Percentiles rank a stretch among this genome's conserved stretches.
Conservation (phyloP, 2,888 invertebrate species). For the Hirtodrosophila duncani region DNA sequence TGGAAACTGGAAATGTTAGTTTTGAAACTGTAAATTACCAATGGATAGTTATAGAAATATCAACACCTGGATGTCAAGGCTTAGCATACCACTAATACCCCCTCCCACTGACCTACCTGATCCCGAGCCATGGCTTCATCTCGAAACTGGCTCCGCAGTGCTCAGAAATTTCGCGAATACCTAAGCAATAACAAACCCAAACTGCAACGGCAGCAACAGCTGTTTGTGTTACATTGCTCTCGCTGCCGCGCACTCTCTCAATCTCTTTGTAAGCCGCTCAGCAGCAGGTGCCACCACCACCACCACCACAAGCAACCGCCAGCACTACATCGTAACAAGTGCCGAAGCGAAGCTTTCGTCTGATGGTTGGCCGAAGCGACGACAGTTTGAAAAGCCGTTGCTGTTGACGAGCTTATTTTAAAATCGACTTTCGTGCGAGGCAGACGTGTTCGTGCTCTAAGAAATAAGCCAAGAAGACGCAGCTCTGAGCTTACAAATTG, state of each 20-base stretch:
- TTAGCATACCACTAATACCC: slow-evolving; percentile 1
- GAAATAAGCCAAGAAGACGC: slow-evolving; percentile 24
- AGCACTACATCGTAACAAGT: slow-evolving; percentile 42
- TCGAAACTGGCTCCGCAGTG: too few species aligned
- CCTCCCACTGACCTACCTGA: too few species aligned
- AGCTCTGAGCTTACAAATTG: slow-evolving; percentile 19
- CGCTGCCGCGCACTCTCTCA: slow-evolving; percentile 7
- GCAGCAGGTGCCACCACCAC: slow-evolving; percentile 42
- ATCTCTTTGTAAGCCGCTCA: background rate
- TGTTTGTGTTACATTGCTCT: slow-evolving; percentile 28
- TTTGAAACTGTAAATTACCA: background rate
- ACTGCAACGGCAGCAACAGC: slow-evolving; percentile 38
- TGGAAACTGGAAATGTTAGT: too few species aligned
- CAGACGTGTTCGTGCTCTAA: too few species aligned
- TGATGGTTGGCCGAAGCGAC: slow-evolving; percentile 26
- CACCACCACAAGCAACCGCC: slow-evolving; percentile 16
- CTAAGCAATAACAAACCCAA: slow-evolving; percentile 23
- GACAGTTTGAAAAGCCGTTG: slow-evolving; percentile 25
- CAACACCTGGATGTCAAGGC: slow-evolving; percentile 16
- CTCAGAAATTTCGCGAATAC: slow-evolving; percentile 51
- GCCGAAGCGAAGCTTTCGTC: slow-evolving; percentile 47
- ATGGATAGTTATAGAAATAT: background rate
- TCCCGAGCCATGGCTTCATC: too few species aligned
- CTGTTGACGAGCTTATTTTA: slow-evolving; percentile 49
- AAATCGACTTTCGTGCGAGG: slow-evolving; percentile 72